Conservation (phyloP, 2,797 vertebrate species). For the Periophthalmus magnuspinnatus region DNA sequence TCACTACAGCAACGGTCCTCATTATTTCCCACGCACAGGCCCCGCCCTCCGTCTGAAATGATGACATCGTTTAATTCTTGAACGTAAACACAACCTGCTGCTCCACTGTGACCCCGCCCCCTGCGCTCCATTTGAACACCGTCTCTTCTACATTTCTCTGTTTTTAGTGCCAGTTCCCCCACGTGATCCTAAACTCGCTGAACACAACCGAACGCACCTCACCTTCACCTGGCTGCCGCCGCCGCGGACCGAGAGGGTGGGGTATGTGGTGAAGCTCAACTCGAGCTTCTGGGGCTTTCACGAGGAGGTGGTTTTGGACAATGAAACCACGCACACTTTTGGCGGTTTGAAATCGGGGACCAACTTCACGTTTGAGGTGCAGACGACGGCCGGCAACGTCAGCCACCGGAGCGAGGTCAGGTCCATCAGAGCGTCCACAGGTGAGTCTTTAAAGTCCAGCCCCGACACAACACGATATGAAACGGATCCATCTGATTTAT, state of each 20-base stretch:
- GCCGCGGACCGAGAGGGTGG: rapidly evolving
- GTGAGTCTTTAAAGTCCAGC: slow-evolving; percentile 42
- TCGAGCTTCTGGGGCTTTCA: slow-evolving; percentile 12
- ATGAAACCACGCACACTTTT: rapidly evolving
- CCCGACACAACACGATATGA: too few species aligned
- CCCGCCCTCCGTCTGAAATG: too few species aligned
- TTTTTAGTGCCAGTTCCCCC: slow-evolving; percentile 43
- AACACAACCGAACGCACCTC: rapidly evolving
- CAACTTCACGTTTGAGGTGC: slow-evolving; percentile 11
- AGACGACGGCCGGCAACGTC: rapidly evolving
- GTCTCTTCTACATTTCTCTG: neutral
- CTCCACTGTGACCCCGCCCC: neutral
- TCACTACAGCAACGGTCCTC: too few species aligned
- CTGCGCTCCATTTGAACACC: neutral
- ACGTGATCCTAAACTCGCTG: rapidly evolving
- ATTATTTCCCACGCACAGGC: too few species aligned
- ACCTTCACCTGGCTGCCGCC: slow-evolving; percentile 28
- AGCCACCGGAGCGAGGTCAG: rapidly evolving
- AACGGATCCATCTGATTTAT: too few species aligned
- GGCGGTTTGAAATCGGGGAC: slow-evolving; percentile 23
- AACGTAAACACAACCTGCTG: too few species aligned
- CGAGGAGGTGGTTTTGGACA: rapidly evolving
- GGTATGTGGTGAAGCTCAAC: rapidly evolving
- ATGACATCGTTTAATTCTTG: too few species aligned
- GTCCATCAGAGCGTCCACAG: rapidly evolving